Evolutionary conservation across 2,888 invertebrate species (phyloP), one percentile per base, ranked within the genome.

Genomic region (Athetis lepigone): DNA sequence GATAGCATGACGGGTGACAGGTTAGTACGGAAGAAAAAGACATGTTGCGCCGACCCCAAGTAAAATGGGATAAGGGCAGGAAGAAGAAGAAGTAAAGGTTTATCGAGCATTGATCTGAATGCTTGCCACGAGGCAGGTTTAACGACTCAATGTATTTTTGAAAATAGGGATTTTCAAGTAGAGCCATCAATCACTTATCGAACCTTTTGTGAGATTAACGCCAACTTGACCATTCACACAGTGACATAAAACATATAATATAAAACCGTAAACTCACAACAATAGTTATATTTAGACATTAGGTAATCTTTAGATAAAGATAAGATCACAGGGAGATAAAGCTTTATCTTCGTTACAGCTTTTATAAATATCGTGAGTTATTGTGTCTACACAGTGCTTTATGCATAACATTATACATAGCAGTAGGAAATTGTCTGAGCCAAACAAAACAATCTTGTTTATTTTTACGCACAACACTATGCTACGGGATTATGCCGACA

Each of bases 401-500:
- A 54, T 43, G 47, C 37, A 40, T 54, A 40, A 49, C 33, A 52
- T 27, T 60, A 59, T 36, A 50, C 29, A 36, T 42, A 29, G 7
- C 13, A 60, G 52, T 50, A 54, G 70, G 75, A 40, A 70, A 70
- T 29, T 50, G 29, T 29, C 36, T 29, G 61, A 75, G 62, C 70
- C 70, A 70, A 74, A 75, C 57, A 70, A 75, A 72, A 69, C 56
- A 65, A 64, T 37, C 42, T 59, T 56, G 70, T 65, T 70, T 60
- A 75, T 56, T 56, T 56, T 65, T 60, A 73, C 27, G 23, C 68
- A 39, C 13, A 52, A 40, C 33, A 13, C 29, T 70, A 2, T 50
- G 49, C 16, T 45, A 23, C 21, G 25, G 11, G 43, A 46, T 37
- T 47, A 13, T 4, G 4, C 13, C 11, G 11, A 33, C 33, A 33